Percentiles rank a stretch among this genome's conserved stretches.
phyloP scores from a whole-genome alignment of 2,113 vertebrate genomes.

The Vulpes lagopus region DNA sequence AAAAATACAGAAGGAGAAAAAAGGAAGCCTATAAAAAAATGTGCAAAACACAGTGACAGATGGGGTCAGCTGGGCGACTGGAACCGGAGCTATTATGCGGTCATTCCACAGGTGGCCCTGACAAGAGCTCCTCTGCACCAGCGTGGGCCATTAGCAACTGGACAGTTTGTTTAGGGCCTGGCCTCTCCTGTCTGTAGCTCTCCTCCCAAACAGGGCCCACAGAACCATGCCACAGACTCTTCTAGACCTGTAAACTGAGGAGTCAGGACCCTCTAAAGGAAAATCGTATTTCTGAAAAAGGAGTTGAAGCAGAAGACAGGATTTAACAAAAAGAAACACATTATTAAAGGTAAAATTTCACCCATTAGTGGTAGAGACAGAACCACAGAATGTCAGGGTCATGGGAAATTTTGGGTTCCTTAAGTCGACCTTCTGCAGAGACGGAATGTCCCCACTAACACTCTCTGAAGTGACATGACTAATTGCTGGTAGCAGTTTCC shows the following conservation, averaged over 20 bases:
- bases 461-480: not conserved
- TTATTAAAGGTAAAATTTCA: not conserved
- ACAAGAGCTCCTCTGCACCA: not conserved
- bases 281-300: not conserved
- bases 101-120: not conserved
- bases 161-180: not conserved
- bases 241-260: not conserved
- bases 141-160: accelerated
- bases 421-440: not conserved
- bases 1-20: not conserved
- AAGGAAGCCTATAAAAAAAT: not conserved
- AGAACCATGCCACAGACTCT: not conserved
- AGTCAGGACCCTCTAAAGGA: not conserved
- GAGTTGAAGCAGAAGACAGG: not conserved
- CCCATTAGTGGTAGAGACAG: not conserved
- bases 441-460: not conserved
- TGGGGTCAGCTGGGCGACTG: not conserved
- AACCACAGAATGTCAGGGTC: not conserved
- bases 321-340: not conserved
- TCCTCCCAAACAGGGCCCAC: not conserved
- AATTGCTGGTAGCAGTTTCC: not conserved
- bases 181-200: not conserved
- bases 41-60: not conserved
- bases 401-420: not conserved
- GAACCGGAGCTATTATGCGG: accelerated